Evolutionary conservation across 2,888 invertebrate species (phyloP), one percentile per base, ranked within the genome.

Genomic region (Caenorhabditis sp.): DNA sequence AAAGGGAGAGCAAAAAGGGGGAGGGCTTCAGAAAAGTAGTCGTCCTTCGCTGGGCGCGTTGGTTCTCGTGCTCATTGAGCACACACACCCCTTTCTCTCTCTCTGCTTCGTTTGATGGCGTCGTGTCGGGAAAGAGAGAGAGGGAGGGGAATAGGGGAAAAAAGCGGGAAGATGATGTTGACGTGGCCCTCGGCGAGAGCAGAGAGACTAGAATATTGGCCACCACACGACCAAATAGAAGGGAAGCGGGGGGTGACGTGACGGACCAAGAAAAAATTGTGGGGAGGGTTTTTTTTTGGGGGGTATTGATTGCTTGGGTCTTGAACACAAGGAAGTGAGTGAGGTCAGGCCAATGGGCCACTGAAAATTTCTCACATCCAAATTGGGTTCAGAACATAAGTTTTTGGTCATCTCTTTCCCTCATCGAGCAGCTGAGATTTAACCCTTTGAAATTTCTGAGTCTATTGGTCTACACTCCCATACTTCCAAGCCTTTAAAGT

Each of bases 1-100:
- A 44, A 63, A 14, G 24, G 26, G n/a, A n/a, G n/a, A n/a, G 19
- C 24, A 63, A 22, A 28, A 58, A 59, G 38, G 44, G 10, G 47
- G 47, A 14, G 47, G 64, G 44, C 64, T 64, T 64, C 28, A 64
- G 66, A 63, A 63, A 51, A 66, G 51, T 66, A 66, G 66, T 66
- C 31, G 66, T 66, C 58, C 3, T 54, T 19, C 28, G 31, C 54
- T 7, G 24, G 28, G 58, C 41, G 64, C 16, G 56, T 56, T 7
- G 19, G 24, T 14, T n/a, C n/a, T n/a, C n/a, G 58, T 61, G 66
- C 66, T 66, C 66, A 66, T 16, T 49, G 66, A 66, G 66, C 66
- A 66, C 66, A 66, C 49, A 66, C 47, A 16, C 63, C 44, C n/a
- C n/a, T n/a, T n/a, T n/a, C n/a, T n/a, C n/a, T n/a, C n/a, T n/a